Conservation (phyloP, 2,797 vertebrate genomes). For the Myotis pilosus region DNA sequence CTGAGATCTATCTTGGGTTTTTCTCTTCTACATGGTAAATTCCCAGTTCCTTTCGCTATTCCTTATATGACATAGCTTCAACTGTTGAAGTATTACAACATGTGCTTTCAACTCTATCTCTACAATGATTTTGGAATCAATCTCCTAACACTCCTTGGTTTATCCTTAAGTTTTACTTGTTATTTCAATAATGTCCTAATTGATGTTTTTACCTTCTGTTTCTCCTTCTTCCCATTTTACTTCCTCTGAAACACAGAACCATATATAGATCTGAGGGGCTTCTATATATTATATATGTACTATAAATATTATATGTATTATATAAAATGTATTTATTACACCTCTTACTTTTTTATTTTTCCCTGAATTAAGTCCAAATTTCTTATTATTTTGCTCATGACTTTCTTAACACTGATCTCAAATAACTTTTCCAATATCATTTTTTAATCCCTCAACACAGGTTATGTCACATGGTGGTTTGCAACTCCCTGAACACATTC, state of each 20-base stretch:
- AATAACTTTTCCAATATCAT: slow-evolving; percentile 1
- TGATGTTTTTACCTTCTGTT: neutral
- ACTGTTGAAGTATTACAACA: neutral
- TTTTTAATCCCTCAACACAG: neutral
- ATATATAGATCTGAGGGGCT: neutral
- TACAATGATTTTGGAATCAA: neutral
- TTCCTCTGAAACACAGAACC: neutral
- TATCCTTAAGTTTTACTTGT: neutral
- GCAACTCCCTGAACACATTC: neutral
- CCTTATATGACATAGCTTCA: neutral
- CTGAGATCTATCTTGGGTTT: neutral
- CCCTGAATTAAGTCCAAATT: neutral
- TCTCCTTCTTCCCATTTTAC: neutral
- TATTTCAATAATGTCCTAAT: neutral
- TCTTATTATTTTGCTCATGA: neutral
- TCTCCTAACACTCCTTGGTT: neutral
- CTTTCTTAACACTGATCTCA: neutral
- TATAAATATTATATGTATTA: neutral
- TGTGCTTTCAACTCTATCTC: neutral
- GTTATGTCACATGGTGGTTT: neutral
- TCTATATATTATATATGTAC: neutral
- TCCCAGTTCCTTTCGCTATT: neutral
- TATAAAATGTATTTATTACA: neutral
- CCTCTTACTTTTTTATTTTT: neutral
- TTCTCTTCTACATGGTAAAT: neutral